Evolutionary conservation across 2,888 invertebrate genomes (phyloP).

Genomic region (Tupiocoris notatus): DNA sequence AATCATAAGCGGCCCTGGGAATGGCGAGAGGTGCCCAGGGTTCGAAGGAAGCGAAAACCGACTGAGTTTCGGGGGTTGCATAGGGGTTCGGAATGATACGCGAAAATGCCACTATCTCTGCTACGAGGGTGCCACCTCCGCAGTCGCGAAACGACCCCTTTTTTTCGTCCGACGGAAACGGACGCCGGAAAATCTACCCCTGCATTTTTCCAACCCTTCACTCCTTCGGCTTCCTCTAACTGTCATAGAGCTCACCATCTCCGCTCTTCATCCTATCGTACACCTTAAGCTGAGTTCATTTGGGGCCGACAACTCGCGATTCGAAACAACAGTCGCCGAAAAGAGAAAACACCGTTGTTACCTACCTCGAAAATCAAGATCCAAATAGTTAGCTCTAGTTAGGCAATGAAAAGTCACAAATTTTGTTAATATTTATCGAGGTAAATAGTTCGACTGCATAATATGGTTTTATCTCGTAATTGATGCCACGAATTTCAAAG

Average conservation of each 20-base stretch:
- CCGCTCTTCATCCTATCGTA: background rate
- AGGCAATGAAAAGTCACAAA: too few species aligned
- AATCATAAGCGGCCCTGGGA: background rate
- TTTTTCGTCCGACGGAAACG: constrained; percentile 17
- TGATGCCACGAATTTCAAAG: too few species aligned
- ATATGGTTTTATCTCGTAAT: too few species aligned
- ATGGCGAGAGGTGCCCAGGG: background rate
- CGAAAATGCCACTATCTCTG: constrained; percentile 5
- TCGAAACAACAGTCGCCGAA: too few species aligned
- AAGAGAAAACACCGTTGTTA: too few species aligned
- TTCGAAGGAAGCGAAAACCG: constrained; percentile 9
- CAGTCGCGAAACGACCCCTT: background rate
- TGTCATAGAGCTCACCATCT: constrained; percentile 7
- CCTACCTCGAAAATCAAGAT: too few species aligned
- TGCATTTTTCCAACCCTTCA: constrained; percentile 2
- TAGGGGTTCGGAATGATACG: constrained; percentile 24
- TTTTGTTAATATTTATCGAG: too few species aligned
- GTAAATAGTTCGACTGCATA: too few species aligned
- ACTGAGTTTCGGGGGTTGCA: background rate
- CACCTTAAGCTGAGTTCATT: too few species aligned
- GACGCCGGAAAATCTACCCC: constrained; percentile 23
- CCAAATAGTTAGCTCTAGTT: too few species aligned
- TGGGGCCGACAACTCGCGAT: too few species aligned
- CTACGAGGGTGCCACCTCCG: background rate
- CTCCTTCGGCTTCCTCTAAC: constrained; percentile 11